These are phyloP conservation scores for Deladenus siricidicola DNA, from an alignment of 2,888 invertebrate genomes.

Conservation along the genomic window DNA sequence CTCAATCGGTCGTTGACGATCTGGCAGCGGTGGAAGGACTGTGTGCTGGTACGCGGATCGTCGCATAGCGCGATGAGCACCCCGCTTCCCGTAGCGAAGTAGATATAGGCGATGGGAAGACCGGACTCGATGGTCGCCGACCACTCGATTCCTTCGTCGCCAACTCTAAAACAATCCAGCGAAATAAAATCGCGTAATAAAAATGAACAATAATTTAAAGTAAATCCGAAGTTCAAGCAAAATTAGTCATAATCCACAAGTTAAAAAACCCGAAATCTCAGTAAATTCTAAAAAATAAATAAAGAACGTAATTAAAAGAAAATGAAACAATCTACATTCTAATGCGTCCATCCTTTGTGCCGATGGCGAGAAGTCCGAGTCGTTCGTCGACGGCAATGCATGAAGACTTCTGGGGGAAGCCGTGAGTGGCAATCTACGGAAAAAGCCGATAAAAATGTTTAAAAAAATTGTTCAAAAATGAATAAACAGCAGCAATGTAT, in stretches of 20 bases:
- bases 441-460: background rate
- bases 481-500: too few relatives aligned
- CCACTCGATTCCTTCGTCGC: constrained; percentile 9
- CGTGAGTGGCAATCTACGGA: constrained; percentile 22
- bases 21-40: constrained; percentile 14
- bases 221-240: too few relatives aligned
- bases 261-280: background rate
- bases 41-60: constrained; percentile 2
- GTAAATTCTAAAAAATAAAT: background rate
- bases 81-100: constrained; percentile 17
- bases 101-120: constrained; percentile 15
- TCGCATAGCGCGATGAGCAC: constrained; percentile 16
- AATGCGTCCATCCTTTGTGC: constrained; percentile 23
- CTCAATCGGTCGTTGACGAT: constrained; percentile 9
- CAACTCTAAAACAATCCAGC: constrained; percentile 14
- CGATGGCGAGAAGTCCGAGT: constrained; percentile 25
- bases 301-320: background rate
- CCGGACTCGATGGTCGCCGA: constrained; percentile 2
- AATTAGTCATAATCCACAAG: background rate
- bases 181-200: too few relatives aligned
- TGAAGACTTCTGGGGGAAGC: constrained; percentile 26
- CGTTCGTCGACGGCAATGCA: constrained; percentile 25
- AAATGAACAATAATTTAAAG: too few relatives aligned
- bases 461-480: background rate
- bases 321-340: constrained; percentile 21